Conservation (phyloP, 2,888 invertebrate species). For the Caenorhabditis sp. region DNA sequence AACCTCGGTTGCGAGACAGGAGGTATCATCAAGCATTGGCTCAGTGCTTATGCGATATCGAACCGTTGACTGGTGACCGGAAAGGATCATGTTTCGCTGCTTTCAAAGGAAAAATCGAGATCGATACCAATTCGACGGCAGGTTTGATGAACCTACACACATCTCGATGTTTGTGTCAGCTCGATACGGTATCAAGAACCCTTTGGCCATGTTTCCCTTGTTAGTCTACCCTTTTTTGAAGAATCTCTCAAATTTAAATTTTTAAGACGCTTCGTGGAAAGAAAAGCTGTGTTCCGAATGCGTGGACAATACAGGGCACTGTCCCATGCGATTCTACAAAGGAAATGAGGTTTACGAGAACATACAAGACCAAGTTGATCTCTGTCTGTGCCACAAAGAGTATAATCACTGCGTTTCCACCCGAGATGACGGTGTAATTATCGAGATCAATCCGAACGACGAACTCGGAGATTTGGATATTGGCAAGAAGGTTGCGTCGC, state of each 20-base stretch:
- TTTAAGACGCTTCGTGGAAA: slow-evolving; percentile 81
- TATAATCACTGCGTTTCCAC: slow-evolving; percentile 82
- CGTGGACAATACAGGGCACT: slow-evolving; percentile 79
- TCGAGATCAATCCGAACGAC: slow-evolving; percentile 79
- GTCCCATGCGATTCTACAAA: slow-evolving; percentile 81
- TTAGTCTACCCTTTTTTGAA: slow-evolving; percentile 55
- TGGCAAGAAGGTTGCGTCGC: slow-evolving; percentile 49
- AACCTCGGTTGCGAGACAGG: slow-evolving; percentile 60
- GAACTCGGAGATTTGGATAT: slow-evolving; percentile 75
- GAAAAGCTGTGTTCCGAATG: slow-evolving; percentile 81
- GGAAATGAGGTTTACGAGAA: slow-evolving; percentile 70
- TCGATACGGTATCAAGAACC: slow-evolving; percentile 79
- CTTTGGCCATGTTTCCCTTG: slow-evolving; percentile 83
- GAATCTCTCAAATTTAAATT: slow-evolving; percentile 4
- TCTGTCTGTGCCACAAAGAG: slow-evolving; percentile 81
- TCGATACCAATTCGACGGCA: slow-evolving; percentile 59
- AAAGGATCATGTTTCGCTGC: slow-evolving; percentile 80
- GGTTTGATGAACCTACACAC: slow-evolving; percentile 60
- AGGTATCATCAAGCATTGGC: slow-evolving; percentile 78
- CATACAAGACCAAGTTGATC: slow-evolving; percentile 76
- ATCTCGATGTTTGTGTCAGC: slow-evolving; percentile 78
- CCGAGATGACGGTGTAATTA: slow-evolving; percentile 79
- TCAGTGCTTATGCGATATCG: slow-evolving; percentile 81
- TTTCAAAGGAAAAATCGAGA: slow-evolving; percentile 73
- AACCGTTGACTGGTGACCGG: slow-evolving; percentile 77